Evolutionary conservation across 1,140 invertebrate genomes (phyloP).

Genomic region (Triops cancriformis): DNA sequence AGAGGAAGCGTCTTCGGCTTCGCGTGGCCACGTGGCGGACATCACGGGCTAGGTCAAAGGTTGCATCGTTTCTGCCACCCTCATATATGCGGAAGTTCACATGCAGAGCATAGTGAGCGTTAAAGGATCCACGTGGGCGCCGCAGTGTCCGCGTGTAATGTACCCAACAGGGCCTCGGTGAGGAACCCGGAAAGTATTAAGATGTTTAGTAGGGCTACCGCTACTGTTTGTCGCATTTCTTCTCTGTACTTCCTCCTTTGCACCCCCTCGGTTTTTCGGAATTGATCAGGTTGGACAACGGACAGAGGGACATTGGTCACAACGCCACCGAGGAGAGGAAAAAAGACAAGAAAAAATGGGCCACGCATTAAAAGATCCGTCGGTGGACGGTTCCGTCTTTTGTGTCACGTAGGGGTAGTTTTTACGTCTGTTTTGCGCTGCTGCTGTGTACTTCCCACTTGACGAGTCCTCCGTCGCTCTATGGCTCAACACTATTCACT

Average conservation of each 20-base stretch:
- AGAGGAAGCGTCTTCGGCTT: not conserved
- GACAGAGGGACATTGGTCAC: not conserved
- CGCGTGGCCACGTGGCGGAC: not conserved
- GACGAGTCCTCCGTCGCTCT: not conserved
- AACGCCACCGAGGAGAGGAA: not conserved
- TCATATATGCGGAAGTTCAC: not conserved
- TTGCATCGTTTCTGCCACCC: conserved; percentile 4
- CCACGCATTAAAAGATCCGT: not conserved
- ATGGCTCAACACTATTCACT: not conserved
- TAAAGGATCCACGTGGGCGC: conserved; percentile 8
- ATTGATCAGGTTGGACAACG: not conserved
- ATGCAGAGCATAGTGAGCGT: conserved; percentile 4
- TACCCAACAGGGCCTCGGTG: not conserved
- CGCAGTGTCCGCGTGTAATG: not conserved
- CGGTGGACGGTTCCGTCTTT: not conserved
- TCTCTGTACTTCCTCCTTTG: not conserved
- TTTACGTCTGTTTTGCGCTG: not conserved
- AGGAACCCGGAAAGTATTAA: conserved; percentile 5
- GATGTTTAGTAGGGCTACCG: not conserved
- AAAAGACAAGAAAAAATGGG: not conserved
- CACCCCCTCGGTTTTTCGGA: not conserved
- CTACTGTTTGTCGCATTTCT: not conserved
- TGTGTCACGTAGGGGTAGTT: not conserved
- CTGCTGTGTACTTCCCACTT: not conserved
- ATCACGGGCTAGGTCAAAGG: conserved; percentile 8